Evolutionary conservation across 1,140 invertebrate genomes (phyloP).

Genomic region (Bombus waltoni): DNA sequence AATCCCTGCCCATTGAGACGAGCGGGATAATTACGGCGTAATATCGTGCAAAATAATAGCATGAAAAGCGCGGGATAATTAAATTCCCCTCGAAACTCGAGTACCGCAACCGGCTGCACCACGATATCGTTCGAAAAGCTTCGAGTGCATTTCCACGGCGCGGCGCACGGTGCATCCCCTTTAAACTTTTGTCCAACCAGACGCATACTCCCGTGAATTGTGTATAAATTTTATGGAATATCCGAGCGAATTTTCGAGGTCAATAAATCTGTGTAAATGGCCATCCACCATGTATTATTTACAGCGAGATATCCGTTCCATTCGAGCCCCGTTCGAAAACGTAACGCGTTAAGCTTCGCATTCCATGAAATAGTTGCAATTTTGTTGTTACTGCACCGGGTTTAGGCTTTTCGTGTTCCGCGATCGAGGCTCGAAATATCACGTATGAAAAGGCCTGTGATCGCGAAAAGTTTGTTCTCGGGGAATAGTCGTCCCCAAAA

Average conservation of each 20-base stretch:
- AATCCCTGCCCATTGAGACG: slow-evolving; percentile 58
- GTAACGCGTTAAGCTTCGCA: no score
- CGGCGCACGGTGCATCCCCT: slow-evolving; percentile 40
- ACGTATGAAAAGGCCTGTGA: no score
- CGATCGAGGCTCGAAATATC: background rate
- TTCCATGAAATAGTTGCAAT: background rate
- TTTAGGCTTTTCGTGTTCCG: background rate
- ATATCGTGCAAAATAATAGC: slow-evolving; percentile 63
- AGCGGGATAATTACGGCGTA: slow-evolving; percentile 55
- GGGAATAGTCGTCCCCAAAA: background rate
- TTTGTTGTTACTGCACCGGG: background rate
- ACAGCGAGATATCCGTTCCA: background rate
- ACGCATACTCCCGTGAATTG: background rate
- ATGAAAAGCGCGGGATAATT: slow-evolving; percentile 60
- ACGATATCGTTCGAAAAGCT: background rate
- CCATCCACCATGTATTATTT: background rate
- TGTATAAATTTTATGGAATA: slow-evolving; percentile 50
- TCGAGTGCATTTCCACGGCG: slow-evolving; percentile 12
- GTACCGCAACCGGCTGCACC: slow-evolving; percentile 31
- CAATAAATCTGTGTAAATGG: slow-evolving; percentile 10
- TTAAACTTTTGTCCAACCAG: slow-evolving; percentile 38
- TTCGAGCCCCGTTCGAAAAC: background rate
- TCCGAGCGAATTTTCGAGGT: slow-evolving; percentile 37
- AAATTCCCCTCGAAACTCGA: slow-evolving; percentile 55
- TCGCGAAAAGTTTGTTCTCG: background rate